phyloP scores from a whole-genome alignment of 2,888 invertebrate genomes.

The Stenodera caucasica region DNA sequence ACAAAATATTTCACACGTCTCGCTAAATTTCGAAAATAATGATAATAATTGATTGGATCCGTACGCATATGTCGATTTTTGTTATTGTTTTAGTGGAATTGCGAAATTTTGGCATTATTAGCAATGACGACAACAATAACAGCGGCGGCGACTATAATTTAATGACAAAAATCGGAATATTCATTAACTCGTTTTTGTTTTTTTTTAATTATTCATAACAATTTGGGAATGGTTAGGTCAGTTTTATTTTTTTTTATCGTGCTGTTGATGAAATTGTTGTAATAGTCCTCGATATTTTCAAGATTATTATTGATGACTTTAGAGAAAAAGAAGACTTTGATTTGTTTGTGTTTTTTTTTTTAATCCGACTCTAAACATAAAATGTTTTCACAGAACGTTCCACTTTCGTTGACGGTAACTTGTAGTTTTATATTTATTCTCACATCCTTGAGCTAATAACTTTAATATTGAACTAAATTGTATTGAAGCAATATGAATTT shows the following conservation, averaged over 20 bases:
- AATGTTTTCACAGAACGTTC: slow-evolving; percentile 14
- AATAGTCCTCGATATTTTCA: too few species aligned
- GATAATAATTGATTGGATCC: too few species aligned
- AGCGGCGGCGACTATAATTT: neutral
- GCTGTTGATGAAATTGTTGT: too few species aligned
- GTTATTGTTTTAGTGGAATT: slow-evolving; percentile 14
- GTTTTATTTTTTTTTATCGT: slow-evolving; percentile 13
- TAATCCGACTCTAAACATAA: neutral
- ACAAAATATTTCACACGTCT: too few species aligned
- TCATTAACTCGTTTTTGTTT: slow-evolving; percentile 22
- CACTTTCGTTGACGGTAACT: slow-evolving; percentile 13
- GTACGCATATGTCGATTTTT: too few species aligned
- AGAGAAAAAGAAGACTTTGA: neutral
- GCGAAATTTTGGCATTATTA: slow-evolving; percentile 15
- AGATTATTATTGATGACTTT: neutral
- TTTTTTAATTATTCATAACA: slow-evolving; percentile 16
- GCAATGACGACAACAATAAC: slow-evolving; percentile 3
- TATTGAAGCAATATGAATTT: neutral
- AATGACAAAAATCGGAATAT: slow-evolving; percentile 13
- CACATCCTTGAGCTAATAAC: slow-evolving; percentile 21
- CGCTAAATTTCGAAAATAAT: too few species aligned
- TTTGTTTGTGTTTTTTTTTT: neutral
- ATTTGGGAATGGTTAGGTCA: slow-evolving; percentile 28
- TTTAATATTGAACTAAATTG: slow-evolving; percentile 8
- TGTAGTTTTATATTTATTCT: slow-evolving; percentile 17